phyloP scores from a whole-genome alignment of 2,888 invertebrate genomes.

The Thyatira batis region DNA sequence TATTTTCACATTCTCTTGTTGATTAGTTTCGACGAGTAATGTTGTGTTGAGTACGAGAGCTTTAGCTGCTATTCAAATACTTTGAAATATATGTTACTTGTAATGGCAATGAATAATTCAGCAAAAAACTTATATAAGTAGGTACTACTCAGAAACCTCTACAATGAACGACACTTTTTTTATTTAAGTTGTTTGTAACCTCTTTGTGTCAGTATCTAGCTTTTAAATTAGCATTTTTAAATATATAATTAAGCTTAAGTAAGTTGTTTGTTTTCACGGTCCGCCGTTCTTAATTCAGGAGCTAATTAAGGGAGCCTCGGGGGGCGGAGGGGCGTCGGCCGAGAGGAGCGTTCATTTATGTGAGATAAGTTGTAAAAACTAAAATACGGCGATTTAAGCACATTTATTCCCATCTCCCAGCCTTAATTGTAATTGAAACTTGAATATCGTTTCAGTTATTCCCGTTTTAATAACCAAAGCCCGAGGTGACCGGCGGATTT shows the following conservation, averaged over 20 bases:
- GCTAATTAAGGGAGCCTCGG: constrained; percentile 24
- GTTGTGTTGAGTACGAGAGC: too few species aligned
- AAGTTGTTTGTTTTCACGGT: constrained; percentile 12
- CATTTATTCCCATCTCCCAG: constrained; percentile 33
- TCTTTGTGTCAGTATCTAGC: constrained; percentile 2
- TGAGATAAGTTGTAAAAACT: constrained; percentile 27
- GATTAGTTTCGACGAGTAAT: too few species aligned
- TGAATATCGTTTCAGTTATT: constrained; percentile 57
- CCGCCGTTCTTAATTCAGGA: constrained; percentile 24
- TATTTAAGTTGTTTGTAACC: constrained; percentile 14
- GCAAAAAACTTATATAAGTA: too few species aligned
- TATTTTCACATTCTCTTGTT: too few species aligned
- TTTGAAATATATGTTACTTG: too few species aligned
- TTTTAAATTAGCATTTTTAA: background rate
- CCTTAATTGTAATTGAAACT: constrained; percentile 49
- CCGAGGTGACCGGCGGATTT: constrained; percentile 45
- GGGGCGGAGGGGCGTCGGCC: too few species aligned
- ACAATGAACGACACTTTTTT: background rate
- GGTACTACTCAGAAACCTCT: background rate
- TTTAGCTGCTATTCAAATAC: too few species aligned
- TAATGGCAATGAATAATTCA: too few species aligned
- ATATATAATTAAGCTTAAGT: constrained; percentile 16
- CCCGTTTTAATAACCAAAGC: constrained; percentile 57
- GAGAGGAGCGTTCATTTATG: constrained; percentile 14
- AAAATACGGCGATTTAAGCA: constrained; percentile 36